Conservation (phyloP, 1,140 invertebrate genomes). For the Heliconius eleuchia region DNA sequence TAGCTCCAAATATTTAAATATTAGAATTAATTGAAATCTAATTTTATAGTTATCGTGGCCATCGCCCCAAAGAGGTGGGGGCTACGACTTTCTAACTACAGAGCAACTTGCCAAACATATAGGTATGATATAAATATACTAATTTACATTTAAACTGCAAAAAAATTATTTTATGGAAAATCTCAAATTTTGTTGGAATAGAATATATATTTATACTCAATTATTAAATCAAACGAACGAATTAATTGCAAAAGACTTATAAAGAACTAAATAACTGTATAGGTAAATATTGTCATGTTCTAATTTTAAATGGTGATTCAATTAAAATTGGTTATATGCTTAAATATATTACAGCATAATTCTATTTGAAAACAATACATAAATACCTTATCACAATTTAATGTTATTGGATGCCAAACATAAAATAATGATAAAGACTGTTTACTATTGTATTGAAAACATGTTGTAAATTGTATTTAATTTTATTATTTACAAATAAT, state of each 20-base stretch:
- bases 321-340: not conserved
- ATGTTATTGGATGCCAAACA: not conserved
- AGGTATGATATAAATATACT: slow-evolving; percentile 49
- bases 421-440: not conserved
- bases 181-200: no score
- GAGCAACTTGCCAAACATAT: slow-evolving; percentile 75
- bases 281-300: no score
- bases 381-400: not conserved
- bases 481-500: no score
- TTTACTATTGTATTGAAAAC: not conserved
- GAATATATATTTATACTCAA: no score
- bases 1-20: no score
- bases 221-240: no score
- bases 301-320: not conserved
- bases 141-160: no score
- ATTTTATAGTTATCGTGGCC: slow-evolving; percentile 69
- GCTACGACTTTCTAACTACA: slow-evolving; percentile 72
- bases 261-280: no score
- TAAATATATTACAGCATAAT: not conserved
- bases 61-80: slow-evolving; percentile 67
- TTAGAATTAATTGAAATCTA: no score
- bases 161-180: no score
- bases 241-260: no score
- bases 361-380: slow-evolving; percentile 2
- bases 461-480: not conserved